phyloP scores from a whole-genome alignment of 2,888 invertebrate species.

The Candidula unifasciata region DNA sequence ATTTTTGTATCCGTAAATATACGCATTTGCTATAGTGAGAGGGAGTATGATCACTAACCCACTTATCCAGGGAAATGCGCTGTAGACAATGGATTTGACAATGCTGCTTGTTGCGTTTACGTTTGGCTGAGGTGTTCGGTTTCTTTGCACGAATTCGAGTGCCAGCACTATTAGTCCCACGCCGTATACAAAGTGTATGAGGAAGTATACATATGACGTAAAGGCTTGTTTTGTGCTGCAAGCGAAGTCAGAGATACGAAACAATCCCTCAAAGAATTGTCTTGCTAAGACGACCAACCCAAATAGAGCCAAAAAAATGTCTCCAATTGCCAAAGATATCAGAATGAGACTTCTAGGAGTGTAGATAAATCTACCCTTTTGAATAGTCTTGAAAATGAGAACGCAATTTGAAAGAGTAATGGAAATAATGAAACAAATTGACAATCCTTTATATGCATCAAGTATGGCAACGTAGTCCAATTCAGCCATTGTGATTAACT shows the following conservation, averaged over 20 bases:
- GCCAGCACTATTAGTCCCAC: not conserved
- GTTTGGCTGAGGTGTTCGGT: too few relatives aligned
- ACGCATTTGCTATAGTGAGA: not conserved
- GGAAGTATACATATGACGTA: not conserved
- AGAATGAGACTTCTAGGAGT: not conserved
- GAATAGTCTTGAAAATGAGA: not conserved
- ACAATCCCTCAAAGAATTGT: too few relatives aligned
- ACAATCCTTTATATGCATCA: not conserved
- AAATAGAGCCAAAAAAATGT: conserved; percentile 19
- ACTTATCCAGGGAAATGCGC: conserved; percentile 14
- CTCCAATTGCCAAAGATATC: conserved; percentile 17
- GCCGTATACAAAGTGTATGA: conserved; percentile 34
- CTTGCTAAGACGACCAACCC: not conserved
- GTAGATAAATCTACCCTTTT: not conserved
- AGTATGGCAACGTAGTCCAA: not conserved
- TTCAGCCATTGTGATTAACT: not conserved
- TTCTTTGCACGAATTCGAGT: not conserved
- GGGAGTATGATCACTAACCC: conserved; percentile 18
- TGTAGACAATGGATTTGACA: not conserved
- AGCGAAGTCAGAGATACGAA: not conserved
- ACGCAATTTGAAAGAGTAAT: not conserved
- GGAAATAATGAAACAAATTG: not conserved
- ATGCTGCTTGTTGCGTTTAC: not conserved
- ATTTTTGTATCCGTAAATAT: not conserved
- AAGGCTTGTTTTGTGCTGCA: not conserved